Evolutionary conservation across 2,797 vertebrate species (phyloP).

Genomic region (Sitta carolinensis): DNA sequence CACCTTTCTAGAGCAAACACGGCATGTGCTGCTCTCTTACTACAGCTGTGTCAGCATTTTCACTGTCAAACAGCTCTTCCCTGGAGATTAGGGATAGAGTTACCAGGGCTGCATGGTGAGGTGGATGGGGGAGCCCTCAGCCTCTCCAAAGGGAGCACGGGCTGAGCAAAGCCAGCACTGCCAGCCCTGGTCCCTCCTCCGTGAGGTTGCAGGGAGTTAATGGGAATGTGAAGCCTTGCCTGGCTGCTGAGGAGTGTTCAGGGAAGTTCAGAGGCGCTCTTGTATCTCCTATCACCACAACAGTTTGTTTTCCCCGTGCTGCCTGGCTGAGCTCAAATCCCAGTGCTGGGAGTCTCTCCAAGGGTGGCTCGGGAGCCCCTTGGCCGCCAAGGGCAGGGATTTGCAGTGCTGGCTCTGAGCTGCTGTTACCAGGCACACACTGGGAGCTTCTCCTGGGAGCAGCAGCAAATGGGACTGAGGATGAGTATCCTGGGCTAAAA

Average conservation of each 20-base stretch:
- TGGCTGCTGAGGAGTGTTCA: not conserved
- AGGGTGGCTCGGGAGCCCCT: not conserved
- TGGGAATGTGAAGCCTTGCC: not conserved
- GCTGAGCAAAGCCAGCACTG: not conserved
- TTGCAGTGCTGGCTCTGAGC: not conserved
- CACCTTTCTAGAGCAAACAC: not conserved
- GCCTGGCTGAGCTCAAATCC: not conserved
- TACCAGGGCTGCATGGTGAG: not conserved
- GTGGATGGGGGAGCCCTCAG: not conserved
- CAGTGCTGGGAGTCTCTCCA: not conserved
- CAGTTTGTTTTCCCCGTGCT: not conserved
- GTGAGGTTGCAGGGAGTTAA: not conserved
- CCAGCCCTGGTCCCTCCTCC: not conserved
- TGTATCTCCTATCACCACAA: not conserved
- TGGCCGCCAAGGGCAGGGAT: not conserved
- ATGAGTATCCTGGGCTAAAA: not conserved
- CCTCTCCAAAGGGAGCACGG: fast-evolving
- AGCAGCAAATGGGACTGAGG: not conserved
- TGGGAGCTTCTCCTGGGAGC: not conserved
- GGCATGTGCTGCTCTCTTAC: not conserved
- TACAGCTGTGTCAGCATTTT: not conserved
- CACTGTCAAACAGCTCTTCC: not conserved
- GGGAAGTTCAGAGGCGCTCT: not conserved
- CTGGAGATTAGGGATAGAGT: not conserved
- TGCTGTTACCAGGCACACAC: not conserved